These are phyloP conservation scores for Rhinoderma darwinii DNA, from an alignment of 2,113 vertebrate species.

Conservation along the genomic window DNA sequence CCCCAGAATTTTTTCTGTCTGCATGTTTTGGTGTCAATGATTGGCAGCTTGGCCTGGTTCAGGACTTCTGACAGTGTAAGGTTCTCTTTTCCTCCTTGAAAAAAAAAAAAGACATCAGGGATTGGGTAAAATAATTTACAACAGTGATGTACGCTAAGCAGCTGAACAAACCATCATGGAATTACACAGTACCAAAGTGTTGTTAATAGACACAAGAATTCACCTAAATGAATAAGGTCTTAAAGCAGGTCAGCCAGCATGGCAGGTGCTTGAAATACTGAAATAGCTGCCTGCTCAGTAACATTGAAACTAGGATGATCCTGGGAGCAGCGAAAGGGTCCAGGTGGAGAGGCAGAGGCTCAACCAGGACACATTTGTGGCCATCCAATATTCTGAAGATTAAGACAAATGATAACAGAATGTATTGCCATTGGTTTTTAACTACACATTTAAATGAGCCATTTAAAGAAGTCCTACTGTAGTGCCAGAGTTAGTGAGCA, in stretches of 20 bases:
- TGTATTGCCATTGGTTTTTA: no score
- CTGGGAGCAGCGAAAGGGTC: no score
- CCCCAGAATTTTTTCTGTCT: constrained; percentile 81
- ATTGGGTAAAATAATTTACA: not conserved
- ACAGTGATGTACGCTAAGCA: not conserved
- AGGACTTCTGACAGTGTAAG: constrained; percentile 71
- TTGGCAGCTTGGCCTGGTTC: constrained; percentile 75
- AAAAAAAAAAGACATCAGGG: not conserved
- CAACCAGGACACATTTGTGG: no score
- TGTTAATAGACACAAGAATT: not conserved
- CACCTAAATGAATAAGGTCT: not conserved
- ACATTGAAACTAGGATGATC: no score
- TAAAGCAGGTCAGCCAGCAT: not conserved
- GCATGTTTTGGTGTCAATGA: constrained; percentile 77
- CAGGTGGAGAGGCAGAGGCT: no score
- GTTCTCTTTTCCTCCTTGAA: constrained; percentile 73
- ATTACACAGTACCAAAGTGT: not conserved
- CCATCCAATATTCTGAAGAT: no score
- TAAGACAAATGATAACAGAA: no score
- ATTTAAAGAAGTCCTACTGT: no score
- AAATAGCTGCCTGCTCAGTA: not conserved
- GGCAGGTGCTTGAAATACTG: not conserved
- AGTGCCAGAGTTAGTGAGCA: no score
- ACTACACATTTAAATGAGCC: no score
- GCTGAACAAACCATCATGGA: not conserved